Conservation (phyloP, 1,140 invertebrate genomes). For the Hermetia illucens region DNA sequence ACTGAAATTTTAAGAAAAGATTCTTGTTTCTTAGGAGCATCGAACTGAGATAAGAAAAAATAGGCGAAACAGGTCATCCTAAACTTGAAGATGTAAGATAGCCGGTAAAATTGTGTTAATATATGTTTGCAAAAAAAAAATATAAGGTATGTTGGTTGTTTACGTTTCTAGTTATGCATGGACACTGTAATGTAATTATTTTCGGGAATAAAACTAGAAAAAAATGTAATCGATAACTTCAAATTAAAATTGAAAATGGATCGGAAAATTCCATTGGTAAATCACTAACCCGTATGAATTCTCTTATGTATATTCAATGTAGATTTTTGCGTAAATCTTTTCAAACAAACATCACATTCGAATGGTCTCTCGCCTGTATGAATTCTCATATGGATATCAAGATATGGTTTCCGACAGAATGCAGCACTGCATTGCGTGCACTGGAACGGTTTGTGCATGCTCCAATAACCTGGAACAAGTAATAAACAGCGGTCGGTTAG, state of each 20-base stretch:
- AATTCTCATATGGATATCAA: constrained; percentile 42
- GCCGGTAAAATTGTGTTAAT: too few relatives aligned
- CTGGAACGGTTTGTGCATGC: constrained; percentile 38
- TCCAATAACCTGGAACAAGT: constrained; percentile 9
- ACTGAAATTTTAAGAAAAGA: constrained; percentile 19
- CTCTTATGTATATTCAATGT: constrained; percentile 34
- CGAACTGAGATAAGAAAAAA: background rate
- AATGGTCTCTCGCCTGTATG: constrained; percentile 44
- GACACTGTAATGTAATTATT: too few relatives aligned
- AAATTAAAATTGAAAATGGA: too few relatives aligned
- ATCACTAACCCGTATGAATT: constrained; percentile 32
- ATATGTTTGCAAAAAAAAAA: background rate
- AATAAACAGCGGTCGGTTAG: constrained; percentile 4
- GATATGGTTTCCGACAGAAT: constrained; percentile 48
- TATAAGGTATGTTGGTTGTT: background rate
- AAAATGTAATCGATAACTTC: too few relatives aligned
- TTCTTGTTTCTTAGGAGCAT: background rate
- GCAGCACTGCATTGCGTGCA: constrained; percentile 49
- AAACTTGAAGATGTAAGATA: too few relatives aligned
- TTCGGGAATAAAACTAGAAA: too few relatives aligned
- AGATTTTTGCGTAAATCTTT: constrained; percentile 36
- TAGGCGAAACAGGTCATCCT: too few relatives aligned
- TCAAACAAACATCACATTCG: constrained; percentile 35
- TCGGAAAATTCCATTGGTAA: too few relatives aligned
- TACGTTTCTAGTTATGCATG: too few relatives aligned